phyloP scores from a whole-genome alignment of 2,888 invertebrate genomes.

The Heteromyza rotundicornis region DNA sequence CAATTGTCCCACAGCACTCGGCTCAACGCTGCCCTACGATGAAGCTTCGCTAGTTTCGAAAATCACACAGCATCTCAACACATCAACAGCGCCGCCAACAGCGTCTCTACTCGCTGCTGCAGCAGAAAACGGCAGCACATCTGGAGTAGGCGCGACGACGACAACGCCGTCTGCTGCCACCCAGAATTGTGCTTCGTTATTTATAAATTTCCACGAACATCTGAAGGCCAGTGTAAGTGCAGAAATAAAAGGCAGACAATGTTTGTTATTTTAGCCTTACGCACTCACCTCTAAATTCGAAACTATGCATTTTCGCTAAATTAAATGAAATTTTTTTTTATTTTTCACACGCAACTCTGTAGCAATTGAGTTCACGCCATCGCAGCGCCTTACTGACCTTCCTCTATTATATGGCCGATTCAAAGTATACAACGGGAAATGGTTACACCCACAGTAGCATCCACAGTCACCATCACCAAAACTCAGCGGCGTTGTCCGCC shows the following conservation, averaged over 20 bases:
- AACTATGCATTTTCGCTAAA: too few relatives aligned
- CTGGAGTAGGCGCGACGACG: not conserved
- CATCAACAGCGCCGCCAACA: constrained; percentile 19
- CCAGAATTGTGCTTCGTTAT: constrained; percentile 40
- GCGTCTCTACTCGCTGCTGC: too few relatives aligned
- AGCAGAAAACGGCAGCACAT: not conserved
- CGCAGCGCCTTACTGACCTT: constrained; percentile 67
- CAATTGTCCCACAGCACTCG: constrained; percentile 46
- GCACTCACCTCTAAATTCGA: too few relatives aligned
- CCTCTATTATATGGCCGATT: constrained; percentile 56
- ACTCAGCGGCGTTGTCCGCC: constrained; percentile 13
- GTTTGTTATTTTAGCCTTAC: too few relatives aligned
- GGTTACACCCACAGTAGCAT: constrained; percentile 26
- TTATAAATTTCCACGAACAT: constrained; percentile 49
- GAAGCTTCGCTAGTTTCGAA: constrained; percentile 46
- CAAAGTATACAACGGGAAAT: constrained; percentile 36
- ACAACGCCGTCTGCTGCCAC: too few relatives aligned
- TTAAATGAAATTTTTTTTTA: too few relatives aligned
- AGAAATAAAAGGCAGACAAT: too few relatives aligned
- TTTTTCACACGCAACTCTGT: constrained; percentile 7
- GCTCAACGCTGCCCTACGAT: constrained; percentile 45
- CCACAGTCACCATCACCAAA: constrained; percentile 7
- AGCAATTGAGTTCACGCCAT: constrained; percentile 69
- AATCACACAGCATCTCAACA: constrained; percentile 45
- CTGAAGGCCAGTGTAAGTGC: constrained; percentile 48